A percentile compares a stretch with the other conserved stretches of the same genome.
Conservation (phyloP, 1,140 invertebrate genomes). For the Heliconius nattereri region DNA sequence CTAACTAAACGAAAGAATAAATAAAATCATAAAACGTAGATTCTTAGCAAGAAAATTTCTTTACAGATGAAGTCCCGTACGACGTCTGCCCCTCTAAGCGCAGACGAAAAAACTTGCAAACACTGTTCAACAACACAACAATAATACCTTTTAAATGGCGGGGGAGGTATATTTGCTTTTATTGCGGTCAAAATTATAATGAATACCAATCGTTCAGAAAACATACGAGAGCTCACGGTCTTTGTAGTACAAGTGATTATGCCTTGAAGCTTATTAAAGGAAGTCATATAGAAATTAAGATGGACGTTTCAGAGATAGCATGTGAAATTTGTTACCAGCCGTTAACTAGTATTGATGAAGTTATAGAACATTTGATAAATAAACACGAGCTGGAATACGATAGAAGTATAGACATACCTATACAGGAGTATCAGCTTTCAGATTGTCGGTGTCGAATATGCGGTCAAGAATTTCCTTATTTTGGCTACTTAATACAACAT, state of each 20-base stretch:
- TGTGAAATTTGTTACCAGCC: slow-evolving; percentile 64
- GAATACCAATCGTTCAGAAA: slow-evolving; percentile 62
- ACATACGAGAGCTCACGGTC: slow-evolving; percentile 62
- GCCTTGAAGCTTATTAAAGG: slow-evolving; percentile 60
- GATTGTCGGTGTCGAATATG: slow-evolving; percentile 59
- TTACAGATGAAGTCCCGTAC: slow-evolving; percentile 68
- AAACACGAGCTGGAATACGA: slow-evolving; percentile 67
- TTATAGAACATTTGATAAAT: slow-evolving; percentile 61
- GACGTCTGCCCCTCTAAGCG: slow-evolving; percentile 57
- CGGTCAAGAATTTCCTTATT: slow-evolving; percentile 56
- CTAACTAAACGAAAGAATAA: slow-evolving; percentile 1
- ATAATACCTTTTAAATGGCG: slow-evolving; percentile 75
- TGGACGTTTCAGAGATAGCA: slow-evolving; percentile 63
- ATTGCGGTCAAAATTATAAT: slow-evolving; percentile 57
- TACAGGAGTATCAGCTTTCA: slow-evolving; percentile 56
- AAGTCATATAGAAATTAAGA: slow-evolving; percentile 59
- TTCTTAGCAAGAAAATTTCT: slow-evolving; percentile 65
- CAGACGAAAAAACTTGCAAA: slow-evolving; percentile 66
- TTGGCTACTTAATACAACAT: slow-evolving; percentile 60
- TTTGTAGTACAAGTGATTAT: slow-evolving; percentile 55
- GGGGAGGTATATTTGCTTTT: slow-evolving; percentile 65
- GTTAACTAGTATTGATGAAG: slow-evolving; percentile 52
- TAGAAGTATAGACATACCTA: slow-evolving; percentile 51
- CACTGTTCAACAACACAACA: slow-evolving; percentile 69
- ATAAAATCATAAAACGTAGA: slow-evolving; percentile 42